A percentile compares a stretch with the other conserved stretches of the same genome.
phyloP scores from a whole-genome alignment of 2,797 vertebrate genomes.

The Thripadectes ignobilis region DNA sequence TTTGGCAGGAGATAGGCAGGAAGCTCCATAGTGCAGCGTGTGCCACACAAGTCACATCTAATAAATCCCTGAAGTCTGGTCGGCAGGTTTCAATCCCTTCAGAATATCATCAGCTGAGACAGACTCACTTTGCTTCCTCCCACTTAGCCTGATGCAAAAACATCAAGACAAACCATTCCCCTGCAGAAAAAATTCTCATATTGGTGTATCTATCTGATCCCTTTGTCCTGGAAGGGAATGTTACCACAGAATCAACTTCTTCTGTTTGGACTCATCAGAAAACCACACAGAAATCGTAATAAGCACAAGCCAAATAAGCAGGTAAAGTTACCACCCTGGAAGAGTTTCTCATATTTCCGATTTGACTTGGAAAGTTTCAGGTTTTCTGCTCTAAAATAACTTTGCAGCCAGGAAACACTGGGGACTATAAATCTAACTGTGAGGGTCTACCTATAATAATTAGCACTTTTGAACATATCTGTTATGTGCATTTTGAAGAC shows the following conservation, averaged over 20 bases:
- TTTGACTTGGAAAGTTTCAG: not conserved
- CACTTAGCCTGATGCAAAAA: not conserved
- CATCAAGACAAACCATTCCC: not conserved
- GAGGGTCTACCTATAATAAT: not conserved
- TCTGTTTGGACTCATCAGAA: not conserved
- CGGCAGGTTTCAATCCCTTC: not conserved
- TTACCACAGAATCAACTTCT: not conserved
- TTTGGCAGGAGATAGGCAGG: constrained; percentile 9
- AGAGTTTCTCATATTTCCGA: not conserved
- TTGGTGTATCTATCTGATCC: not conserved
- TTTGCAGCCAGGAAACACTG: not conserved
- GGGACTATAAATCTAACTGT: not conserved
- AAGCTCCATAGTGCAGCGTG: not conserved
- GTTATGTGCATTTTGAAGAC: not conserved
- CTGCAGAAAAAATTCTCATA: not conserved
- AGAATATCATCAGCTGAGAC: not conserved
- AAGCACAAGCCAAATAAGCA: not conserved
- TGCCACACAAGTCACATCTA: constrained; percentile 35
- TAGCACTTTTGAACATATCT: not conserved
- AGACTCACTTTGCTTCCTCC: not conserved
- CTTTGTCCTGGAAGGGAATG: not conserved
- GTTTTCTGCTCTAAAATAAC: not conserved
- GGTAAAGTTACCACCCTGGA: not conserved
- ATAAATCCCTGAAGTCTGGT: constrained; percentile 6
- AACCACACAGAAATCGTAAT: not conserved